Base-by-base conservation (phyloP, 2,888 invertebrate species). In the Schrankia costaestrigalis region DNA sequence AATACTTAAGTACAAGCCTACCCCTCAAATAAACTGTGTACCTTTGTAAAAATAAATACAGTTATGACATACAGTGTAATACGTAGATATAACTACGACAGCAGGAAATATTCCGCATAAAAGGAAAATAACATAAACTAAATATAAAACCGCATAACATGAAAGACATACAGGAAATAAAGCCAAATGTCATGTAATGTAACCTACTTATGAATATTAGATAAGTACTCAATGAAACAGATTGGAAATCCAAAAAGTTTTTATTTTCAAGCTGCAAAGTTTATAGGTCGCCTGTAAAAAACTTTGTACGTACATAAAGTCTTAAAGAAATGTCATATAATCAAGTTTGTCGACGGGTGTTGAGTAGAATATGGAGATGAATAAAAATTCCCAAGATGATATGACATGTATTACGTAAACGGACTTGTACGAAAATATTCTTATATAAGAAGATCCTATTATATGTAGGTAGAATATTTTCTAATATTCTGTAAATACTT, bases 331-430 rank as follows among this genome's bases (percentile, higher is more conserved):
- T 26, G 7, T 15, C 4, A 15, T 26, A 6, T 26, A 31, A 17
- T 10, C 7, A 25, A 37, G 23, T 40, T 32, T 27, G 15, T 15
- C 28, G 31, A 11, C 9, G 25, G 29, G 23, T 19, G 11, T 12
- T 3, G 26, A 3, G n/a, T 9, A 23, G 34, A 38, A 31, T 45
- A 24, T 3, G 11, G 43, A 43, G n/a, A n/a, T n/a, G n/a, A n/a
- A n/a, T n/a, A n/a, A n/a, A n/a, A n/a, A n/a, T n/a, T n/a, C n/a
- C n/a, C n/a, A n/a, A n/a, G n/a, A n/a, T n/a, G n/a, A n/a, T n/a
- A n/a, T n/a, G n/a, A n/a, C n/a, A n/a, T n/a, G n/a, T n/a, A n/a
- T n/a, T n/a, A n/a, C n/a, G n/a, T n/a, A n/a, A n/a, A n/a, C n/a
- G n/a, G n/a, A n/a, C n/a, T n/a, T n/a, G n/a, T n/a, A n/a, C n/a